A percentile compares a stretch with the other conserved stretches of the same genome.
Evolutionary conservation across 23 tunicate species (phyloP).

Genomic region (Trididemnum nubilum): DNA sequence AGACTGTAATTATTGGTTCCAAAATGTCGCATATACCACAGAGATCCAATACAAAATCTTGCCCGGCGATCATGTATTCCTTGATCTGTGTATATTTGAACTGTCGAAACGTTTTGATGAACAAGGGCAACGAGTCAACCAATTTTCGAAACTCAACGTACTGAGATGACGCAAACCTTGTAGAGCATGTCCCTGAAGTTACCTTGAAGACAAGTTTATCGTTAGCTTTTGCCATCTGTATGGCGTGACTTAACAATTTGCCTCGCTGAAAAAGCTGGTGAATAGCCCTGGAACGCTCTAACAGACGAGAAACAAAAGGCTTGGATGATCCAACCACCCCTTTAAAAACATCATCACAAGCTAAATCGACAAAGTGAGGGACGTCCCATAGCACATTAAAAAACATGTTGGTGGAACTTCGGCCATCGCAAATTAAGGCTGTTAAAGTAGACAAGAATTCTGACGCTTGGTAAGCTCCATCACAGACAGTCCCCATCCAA

Average conservation of each 20-base stretch:
- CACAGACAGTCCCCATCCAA: not conserved
- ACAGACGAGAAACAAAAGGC: not conserved
- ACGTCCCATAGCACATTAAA: not conserved
- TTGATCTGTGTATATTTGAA: not conserved
- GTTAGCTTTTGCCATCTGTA: not conserved
- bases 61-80: not conserved
- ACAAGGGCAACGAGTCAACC: not conserved
- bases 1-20: not conserved
- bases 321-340: not conserved
- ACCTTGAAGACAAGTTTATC: not conserved
- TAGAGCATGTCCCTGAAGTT: not conserved
- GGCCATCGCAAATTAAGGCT: too few relatives aligned
- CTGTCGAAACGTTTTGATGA: not conserved
- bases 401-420: not conserved
- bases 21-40: not conserved
- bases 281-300: not conserved
- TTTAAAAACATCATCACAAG: not conserved
- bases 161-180: not conserved
- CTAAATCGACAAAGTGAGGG: not conserved
- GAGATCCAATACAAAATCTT: not conserved
- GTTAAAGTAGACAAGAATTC: not conserved
- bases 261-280: not conserved
- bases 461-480: conserved; percentile 4
- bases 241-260: not conserved
- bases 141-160: not conserved